Conservation (phyloP, 2,113 vertebrate species). For the Pteropus alecto region DNA sequence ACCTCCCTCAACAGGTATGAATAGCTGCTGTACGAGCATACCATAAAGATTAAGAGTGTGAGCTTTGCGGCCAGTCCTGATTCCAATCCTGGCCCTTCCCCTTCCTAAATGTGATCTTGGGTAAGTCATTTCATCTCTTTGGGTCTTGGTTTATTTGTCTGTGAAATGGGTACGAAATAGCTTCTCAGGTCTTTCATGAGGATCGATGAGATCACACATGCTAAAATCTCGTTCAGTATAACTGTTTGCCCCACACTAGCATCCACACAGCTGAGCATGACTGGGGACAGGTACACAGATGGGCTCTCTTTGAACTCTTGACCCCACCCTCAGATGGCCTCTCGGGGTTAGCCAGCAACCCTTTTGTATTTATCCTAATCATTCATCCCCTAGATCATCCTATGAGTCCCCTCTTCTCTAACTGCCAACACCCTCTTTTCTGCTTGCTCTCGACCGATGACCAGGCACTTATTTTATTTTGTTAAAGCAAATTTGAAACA, state of each 20-base stretch:
- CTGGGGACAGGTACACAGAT: not conserved
- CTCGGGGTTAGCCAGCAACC: not conserved
- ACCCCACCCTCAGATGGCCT: not conserved
- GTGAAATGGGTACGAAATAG: not conserved
- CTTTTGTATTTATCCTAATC: not conserved
- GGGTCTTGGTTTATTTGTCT: not conserved
- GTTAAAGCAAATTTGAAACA: not conserved
- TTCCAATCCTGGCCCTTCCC: not conserved
- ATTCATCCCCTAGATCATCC: not conserved
- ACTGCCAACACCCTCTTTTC: not conserved
- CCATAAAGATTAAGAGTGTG: accelerated
- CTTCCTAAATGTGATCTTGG: not conserved
- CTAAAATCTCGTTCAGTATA: not conserved
- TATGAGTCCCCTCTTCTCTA: not conserved
- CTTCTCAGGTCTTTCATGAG: not conserved
- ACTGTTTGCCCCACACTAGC: accelerated
- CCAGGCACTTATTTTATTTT: not conserved
- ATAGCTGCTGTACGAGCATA: accelerated
- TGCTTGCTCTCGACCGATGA: not conserved
- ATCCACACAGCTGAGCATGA: not conserved
- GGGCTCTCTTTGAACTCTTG: not conserved
- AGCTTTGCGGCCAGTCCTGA: not conserved
- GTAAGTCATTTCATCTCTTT: not conserved
- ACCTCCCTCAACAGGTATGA: accelerated
- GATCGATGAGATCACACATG: not conserved